phyloP scores from a whole-genome alignment of 2,113 vertebrate species.

The Sula dactylatra region DNA sequence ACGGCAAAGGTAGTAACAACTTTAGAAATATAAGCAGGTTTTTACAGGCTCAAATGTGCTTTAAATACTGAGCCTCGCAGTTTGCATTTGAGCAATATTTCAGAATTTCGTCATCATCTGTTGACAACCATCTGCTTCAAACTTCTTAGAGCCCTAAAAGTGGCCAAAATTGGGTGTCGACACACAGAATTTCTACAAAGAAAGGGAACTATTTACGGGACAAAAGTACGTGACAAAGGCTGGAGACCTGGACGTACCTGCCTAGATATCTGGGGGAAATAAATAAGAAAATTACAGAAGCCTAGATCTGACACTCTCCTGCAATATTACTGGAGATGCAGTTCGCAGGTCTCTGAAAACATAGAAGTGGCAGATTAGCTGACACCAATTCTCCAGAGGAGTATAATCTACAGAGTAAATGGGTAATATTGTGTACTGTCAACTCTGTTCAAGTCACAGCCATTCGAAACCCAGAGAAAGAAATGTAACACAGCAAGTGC shows the following conservation, averaged over 20 bases:
- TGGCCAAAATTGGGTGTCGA: background rate
- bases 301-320: background rate
- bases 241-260: background rate
- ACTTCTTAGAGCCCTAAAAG: background rate
- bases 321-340: background rate
- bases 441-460: constrained; percentile 6
- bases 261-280: background rate
- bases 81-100: constrained; percentile 13
- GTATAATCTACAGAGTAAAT: constrained; percentile 18
- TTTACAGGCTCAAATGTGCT: background rate
- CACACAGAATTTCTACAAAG: background rate
- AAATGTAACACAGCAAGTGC: background rate
- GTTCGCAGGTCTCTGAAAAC: background rate
- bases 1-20: background rate
- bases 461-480: background rate
- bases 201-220: background rate
- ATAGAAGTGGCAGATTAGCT: background rate
- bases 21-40: background rate
- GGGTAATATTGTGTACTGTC: constrained; percentile 11
- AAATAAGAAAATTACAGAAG: background rate
- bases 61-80: constrained; percentile 6
- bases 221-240: background rate
- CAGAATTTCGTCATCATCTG: background rate
- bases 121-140: constrained; percentile 35
- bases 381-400: background rate